Conservation (phyloP, 1,140 invertebrate species). For the Penaeus vannamei region DNA sequence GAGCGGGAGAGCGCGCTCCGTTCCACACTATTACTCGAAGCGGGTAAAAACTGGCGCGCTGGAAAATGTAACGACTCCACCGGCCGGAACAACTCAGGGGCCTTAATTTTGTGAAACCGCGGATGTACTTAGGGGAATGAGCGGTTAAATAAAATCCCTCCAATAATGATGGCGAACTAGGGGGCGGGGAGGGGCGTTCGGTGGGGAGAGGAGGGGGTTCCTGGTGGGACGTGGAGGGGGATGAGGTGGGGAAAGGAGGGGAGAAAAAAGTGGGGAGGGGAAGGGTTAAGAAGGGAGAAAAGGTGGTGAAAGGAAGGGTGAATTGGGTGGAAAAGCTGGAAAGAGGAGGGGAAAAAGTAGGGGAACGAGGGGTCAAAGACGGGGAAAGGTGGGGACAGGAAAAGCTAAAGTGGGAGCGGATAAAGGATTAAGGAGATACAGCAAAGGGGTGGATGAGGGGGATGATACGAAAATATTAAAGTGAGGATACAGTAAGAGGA, state of each 20-base stretch:
- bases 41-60: constrained; percentile 25
- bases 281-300: no score
- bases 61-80: constrained; percentile 49
- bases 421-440: not conserved
- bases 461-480: not conserved
- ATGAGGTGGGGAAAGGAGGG: no score
- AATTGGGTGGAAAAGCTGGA: no score
- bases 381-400: constrained; percentile 1
- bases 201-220: not conserved
- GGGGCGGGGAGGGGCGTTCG: not conserved
- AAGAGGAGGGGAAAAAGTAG: not conserved
- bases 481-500: not conserved
- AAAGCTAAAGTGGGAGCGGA: not conserved
- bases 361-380: not conserved
- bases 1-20: constrained; percentile 24
- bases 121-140: constrained; percentile 57
- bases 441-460: not conserved
- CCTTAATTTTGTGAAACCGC: constrained; percentile 55
- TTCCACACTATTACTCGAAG: constrained; percentile 51
- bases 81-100: not conserved
- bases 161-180: no score
- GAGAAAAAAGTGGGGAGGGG: no score
- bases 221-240: no score
- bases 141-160: constrained; percentile 47
- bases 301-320: no score